Evolutionary conservation across 2,797 vertebrate species (phyloP).

Genomic region (Phrynocephalus forsythii): DNA sequence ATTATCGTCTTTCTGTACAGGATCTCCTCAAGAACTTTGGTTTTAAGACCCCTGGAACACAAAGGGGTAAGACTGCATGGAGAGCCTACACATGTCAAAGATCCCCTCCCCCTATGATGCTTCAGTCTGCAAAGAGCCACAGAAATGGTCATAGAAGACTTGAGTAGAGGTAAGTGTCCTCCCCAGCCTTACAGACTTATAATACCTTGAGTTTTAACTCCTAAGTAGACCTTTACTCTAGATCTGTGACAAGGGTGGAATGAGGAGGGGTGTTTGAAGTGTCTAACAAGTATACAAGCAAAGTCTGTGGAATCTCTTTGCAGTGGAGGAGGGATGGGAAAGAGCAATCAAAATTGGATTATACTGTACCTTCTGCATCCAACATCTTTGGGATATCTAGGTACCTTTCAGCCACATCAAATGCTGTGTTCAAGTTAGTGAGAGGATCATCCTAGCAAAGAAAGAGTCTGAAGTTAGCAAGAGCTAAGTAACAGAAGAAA

Average conservation of each 20-base stretch:
- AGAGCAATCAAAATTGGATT: conserved; percentile 32
- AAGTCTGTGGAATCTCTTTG: conserved; percentile 41
- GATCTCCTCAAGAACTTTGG: neutral
- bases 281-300: conserved; percentile 41
- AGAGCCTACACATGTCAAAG: neutral
- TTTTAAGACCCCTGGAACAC: neutral
- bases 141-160: neutral
- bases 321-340: too few species aligned
- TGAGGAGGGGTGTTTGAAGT: conserved; percentile 8
- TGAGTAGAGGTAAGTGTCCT: neutral
- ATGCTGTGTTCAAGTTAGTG: conserved; percentile 95
- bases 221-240: neutral
- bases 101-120: neutral
- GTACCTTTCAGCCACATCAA: conserved; percentile 94
- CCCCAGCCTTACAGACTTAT: neutral
- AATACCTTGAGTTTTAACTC: neutral
- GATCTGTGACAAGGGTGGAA: neutral
- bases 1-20: neutral
- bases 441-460: conserved; percentile 89
- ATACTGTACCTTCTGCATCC: conserved; percentile 91
- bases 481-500: neutral
- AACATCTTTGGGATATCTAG: conserved; percentile 97
- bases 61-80: neutral
- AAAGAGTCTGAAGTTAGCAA: conserved; percentile 21
- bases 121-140: neutral